phyloP scores from a whole-genome alignment of 2,888 invertebrate genomes.

The Parthenolecanium corni region DNA sequence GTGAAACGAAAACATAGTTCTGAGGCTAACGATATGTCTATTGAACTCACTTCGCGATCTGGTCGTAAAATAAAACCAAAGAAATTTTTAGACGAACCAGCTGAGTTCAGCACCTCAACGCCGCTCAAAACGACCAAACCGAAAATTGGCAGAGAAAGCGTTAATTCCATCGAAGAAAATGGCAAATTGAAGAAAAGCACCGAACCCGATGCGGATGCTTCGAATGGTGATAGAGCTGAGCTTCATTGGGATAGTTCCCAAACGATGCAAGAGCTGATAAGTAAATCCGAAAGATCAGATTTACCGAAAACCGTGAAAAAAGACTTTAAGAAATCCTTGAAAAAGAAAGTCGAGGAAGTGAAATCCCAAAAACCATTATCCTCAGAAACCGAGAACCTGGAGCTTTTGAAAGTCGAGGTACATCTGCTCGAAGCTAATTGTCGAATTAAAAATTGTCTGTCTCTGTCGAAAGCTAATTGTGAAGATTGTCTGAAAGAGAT shows the following conservation, averaged over 20 bases:
- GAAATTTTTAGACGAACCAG: conserved; percentile 35
- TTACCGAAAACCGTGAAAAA: conserved; percentile 18
- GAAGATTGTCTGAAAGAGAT: conserved; percentile 58
- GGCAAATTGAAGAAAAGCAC: conserved; percentile 8
- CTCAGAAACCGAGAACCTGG: conserved; percentile 21
- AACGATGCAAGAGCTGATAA: conserved; percentile 4
- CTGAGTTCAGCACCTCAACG: conserved; percentile 26
- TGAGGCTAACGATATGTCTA: conserved; percentile 7
- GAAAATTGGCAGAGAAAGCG: conserved; percentile 20
- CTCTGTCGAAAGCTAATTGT: conserved; percentile 57
- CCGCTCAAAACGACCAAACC: conserved; percentile 18
- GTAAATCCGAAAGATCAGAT: conserved; percentile 7
- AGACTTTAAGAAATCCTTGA: conserved; percentile 18
- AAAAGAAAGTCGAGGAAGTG: conserved; percentile 14
- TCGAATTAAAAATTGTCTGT: conserved; percentile 53
- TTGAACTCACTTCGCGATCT: conserved; percentile 32
- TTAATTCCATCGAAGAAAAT: conserved; percentile 13
- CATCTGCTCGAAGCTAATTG: conserved; percentile 53
- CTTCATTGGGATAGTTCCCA: conserved; percentile 13
- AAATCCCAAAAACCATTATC: neutral
- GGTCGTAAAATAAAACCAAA: conserved; percentile 63
- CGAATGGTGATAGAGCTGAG: conserved; percentile 7
- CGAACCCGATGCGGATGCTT: neutral
- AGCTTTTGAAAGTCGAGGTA: conserved; percentile 51
- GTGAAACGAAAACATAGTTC: conserved; percentile 29